Evolutionary conservation across 1,140 invertebrate species (phyloP).

Genomic region (Hypothenemus hampei): DNA sequence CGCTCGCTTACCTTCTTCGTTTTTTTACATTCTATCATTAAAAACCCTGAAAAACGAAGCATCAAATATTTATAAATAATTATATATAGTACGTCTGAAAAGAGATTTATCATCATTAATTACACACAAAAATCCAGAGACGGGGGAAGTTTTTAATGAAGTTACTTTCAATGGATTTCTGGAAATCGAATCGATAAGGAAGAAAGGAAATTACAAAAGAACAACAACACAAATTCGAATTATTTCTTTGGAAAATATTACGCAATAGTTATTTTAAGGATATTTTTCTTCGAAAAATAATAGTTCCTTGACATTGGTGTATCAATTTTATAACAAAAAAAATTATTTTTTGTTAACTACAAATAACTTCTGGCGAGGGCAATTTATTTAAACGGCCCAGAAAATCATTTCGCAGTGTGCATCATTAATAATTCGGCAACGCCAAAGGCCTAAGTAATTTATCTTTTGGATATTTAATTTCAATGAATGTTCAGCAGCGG

Average conservation of each 20-base stretch:
- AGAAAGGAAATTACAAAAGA: too few species aligned
- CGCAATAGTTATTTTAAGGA: too few species aligned
- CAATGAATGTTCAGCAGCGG: slow-evolving; percentile 13
- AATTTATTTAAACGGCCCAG: too few species aligned
- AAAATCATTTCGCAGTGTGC: slow-evolving; percentile 11
- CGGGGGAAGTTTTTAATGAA: background rate
- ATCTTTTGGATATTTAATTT: slow-evolving; percentile 21
- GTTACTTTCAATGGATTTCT: too few species aligned
- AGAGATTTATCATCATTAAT: slow-evolving; percentile 4
- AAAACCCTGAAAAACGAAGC: background rate
- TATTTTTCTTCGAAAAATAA: too few species aligned
- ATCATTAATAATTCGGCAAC: slow-evolving; percentile 19
- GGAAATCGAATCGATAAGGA: too few species aligned
- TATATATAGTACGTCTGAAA: background rate
- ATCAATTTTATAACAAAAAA: too few species aligned
- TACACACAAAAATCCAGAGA: background rate
- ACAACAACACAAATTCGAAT: too few species aligned
- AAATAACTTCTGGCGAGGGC: too few species aligned
- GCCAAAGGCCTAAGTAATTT: slow-evolving; percentile 17
- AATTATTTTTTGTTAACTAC: too few species aligned
- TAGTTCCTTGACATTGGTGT: too few species aligned
- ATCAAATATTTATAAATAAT: slow-evolving; percentile 6
- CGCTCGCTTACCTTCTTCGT: background rate
- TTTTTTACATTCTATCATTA: background rate
- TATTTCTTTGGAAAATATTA: too few species aligned